Conservation (phyloP, 2,113 vertebrate species). For the Cheilinus undulatus region DNA sequence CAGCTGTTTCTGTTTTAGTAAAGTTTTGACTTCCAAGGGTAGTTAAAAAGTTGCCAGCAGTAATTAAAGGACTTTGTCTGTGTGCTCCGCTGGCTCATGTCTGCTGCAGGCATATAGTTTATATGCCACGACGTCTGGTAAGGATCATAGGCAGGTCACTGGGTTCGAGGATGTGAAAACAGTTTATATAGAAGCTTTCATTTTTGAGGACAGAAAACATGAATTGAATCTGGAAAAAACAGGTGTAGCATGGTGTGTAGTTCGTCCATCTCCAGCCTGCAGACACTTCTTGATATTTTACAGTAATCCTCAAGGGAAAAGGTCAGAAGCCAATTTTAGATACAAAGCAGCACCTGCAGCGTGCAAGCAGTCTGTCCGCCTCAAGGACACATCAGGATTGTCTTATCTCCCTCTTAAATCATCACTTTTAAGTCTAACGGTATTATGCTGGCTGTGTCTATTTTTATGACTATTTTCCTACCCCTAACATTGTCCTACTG, state of each 20-base stretch:
- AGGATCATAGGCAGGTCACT: slow-evolving; percentile 14
- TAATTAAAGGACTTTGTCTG: slow-evolving; percentile 18
- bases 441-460: background rate
- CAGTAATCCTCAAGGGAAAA: slow-evolving; percentile 11
- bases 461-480: too few relatives aligned
- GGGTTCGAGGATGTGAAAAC: slow-evolving; percentile 2
- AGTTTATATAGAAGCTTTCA: slow-evolving; percentile 22
- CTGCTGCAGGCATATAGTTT: slow-evolving; percentile 8
- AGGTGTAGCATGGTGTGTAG: too few relatives aligned
- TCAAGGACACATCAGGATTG: background rate
- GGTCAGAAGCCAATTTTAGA: slow-evolving; percentile 40
- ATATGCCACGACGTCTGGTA: slow-evolving; percentile 64
- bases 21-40: background rate
- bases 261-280: too few relatives aligned
- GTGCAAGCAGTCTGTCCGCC: background rate
- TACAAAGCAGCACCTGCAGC: slow-evolving; percentile 2
- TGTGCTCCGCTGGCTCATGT: slow-evolving; percentile 26
- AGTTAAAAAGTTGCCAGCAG: slow-evolving; percentile 32
- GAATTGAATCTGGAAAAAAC: background rate
- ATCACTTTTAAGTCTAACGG: background rate
- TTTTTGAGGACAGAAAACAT: background rate
- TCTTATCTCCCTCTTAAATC: background rate
- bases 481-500: slow-evolving; percentile 17
- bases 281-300: background rate
- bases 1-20: slow-evolving; percentile 9